Evolutionary conservation across 2,888 invertebrate genomes (phyloP), one percentile per base, ranked within the genome.

Genomic region (Notodonta dromedarius): DNA sequence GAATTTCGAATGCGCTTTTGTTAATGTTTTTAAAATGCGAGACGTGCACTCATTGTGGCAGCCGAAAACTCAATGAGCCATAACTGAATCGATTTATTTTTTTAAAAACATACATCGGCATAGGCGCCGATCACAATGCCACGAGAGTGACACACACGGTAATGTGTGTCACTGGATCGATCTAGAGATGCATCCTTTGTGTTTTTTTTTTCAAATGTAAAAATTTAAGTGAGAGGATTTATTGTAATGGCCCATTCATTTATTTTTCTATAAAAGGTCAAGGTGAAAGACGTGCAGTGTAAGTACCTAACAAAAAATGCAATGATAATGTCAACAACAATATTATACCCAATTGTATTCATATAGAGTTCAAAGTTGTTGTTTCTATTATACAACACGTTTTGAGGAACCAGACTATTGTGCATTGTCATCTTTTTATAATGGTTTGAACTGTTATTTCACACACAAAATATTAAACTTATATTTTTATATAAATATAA

Each of bases 101-200:
- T 90, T 89, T 83, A 67, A 71, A 79, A 63, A 62, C 65, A 68
- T 67, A 66, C 78, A 75, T 71, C 79, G 66, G 70, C 73, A 70
- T 78, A 75, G 76, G 73, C 77, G 70, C 59, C 69, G 73, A 75
- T 79, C 76, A 88, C 88, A 88, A 90, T 87, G 87, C 73, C 78
- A 77, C 67, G 77, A 77, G 74, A 70, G 73, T 77, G 82, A 64
- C 69, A 79, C 78, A 87, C 83, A 83, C 70, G 83, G 3, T 61
- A 80, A 91, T 86, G 84, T 91, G 67, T 85, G 93, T 91, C 90
- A 90, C 77, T 75, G 75, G 90, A 87, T 78, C 78, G 75, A 82
- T 91, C 86, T 72, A 62, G 69, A 85, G 91, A 90, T 90, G 85
- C 83, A 84, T 84, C 64, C 80, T 80, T 85, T 89, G 78, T 78